Percentiles rank a stretch among this genome's conserved stretches.
phyloP scores from a whole-genome alignment of 2,888 invertebrate genomes.

The Leucania comma region DNA sequence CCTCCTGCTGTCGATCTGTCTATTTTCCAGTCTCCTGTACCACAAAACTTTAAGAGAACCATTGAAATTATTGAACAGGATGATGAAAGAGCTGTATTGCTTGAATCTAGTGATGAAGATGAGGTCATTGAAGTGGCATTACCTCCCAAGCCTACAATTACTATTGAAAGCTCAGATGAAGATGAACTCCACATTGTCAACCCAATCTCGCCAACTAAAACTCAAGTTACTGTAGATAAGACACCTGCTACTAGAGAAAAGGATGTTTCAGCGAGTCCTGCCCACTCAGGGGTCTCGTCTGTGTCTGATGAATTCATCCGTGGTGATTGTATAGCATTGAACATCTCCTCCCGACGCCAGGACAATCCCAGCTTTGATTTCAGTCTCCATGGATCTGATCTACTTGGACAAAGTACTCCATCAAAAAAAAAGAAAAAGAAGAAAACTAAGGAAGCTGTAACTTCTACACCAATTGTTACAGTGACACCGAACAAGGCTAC shows the following conservation, averaged over 20 bases:
- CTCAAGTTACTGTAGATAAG: constrained; percentile 64
- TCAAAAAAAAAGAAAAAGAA: constrained; percentile 85
- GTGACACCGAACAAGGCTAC: constrained; percentile 60
- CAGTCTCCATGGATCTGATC: constrained; percentile 86
- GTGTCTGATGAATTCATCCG: constrained; percentile 89
- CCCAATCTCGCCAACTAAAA: constrained; percentile 62
- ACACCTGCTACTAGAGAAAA: constrained; percentile 65
- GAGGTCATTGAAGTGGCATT: constrained; percentile 87
- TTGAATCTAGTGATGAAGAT: constrained; percentile 87
- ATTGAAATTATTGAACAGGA: constrained; percentile 83
- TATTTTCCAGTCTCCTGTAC: constrained; percentile 79
- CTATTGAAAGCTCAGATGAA: constrained; percentile 88
- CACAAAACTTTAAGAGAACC: constrained; percentile 76
- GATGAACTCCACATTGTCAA: constrained; percentile 78
- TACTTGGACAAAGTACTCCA: constrained; percentile 80
- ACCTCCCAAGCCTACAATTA: constrained; percentile 87
- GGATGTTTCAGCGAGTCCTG: constrained; percentile 84
- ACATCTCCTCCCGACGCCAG: constrained; percentile 83
- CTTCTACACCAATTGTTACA: constrained; percentile 76
- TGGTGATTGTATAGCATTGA: constrained; percentile 87
- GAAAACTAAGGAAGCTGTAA: constrained; percentile 79
- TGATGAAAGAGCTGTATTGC: constrained; percentile 69
- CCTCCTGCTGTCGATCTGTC: constrained; percentile 74
- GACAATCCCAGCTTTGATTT: constrained; percentile 87
- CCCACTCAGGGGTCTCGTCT: constrained; percentile 87